phyloP scores from a whole-genome alignment of 2,113 vertebrate species.

The Ctenomys sociabilis region DNA sequence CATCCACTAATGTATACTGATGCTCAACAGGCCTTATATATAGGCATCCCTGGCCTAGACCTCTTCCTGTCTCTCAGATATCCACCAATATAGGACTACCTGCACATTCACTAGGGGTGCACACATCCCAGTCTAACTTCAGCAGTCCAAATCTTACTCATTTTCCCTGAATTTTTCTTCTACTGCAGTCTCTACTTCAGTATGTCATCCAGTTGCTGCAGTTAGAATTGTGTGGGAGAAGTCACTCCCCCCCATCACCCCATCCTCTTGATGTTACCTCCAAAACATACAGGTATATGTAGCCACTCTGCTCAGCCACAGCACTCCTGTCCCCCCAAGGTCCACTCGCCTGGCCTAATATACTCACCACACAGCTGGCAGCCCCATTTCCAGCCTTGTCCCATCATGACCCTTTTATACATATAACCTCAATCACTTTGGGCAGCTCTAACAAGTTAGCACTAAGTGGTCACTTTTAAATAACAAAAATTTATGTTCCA shows the following conservation, averaged over 20 bases:
- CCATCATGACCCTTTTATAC: neutral
- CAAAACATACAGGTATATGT: neutral
- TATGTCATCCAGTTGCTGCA: neutral
- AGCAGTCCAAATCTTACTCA: neutral
- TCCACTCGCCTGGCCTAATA: no score
- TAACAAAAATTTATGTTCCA: neutral
- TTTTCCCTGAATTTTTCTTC: neutral
- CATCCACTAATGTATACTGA: neutral
- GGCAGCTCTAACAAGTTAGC: neutral
- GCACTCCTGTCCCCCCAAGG: neutral
- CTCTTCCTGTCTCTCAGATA: no score
- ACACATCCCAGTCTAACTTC: neutral
- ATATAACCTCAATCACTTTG: neutral
- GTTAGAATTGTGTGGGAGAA: neutral
- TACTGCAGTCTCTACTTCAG: no score
- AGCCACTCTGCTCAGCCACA: neutral
- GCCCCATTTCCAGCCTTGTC: neutral
- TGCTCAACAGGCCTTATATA: neutral
- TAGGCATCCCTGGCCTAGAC: accelerated
- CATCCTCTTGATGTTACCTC: neutral
- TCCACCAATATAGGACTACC: neutral
- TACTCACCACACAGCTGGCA: neutral
- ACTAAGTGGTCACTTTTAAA: neutral
- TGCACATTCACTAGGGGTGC: neutral
- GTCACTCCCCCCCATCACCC: neutral